These are phyloP conservation scores for Sphaerodactylus townsendi DNA, from an alignment of 2,113 vertebrate genomes.

Conservation along the genomic window DNA sequence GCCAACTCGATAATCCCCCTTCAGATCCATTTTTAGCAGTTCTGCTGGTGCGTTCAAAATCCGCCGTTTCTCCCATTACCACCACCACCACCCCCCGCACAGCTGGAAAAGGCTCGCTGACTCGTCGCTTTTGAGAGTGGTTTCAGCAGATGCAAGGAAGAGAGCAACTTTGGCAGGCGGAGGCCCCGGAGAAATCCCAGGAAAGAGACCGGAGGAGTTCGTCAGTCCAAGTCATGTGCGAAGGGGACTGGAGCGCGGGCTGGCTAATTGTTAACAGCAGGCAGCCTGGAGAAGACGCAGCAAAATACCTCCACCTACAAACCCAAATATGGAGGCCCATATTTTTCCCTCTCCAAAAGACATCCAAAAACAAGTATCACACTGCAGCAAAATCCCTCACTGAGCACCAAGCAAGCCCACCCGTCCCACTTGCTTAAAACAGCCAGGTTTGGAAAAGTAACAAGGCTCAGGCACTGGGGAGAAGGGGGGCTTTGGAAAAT, in stretches of 20 bases:
- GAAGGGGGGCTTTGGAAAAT: no score
- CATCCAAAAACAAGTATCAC: no score
- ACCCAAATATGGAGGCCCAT: not conserved
- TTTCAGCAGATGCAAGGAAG: not conserved
- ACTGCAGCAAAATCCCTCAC: no score
- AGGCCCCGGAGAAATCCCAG: rapidly evolving
- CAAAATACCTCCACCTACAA: not conserved
- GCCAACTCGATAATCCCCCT: not conserved
- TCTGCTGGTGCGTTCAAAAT: no score
- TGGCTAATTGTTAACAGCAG: not conserved
- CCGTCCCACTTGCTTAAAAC: no score
- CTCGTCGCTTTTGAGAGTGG: not conserved
- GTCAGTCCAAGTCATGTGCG: not conserved
- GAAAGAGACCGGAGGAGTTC: not conserved
- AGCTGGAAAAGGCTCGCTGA: slow-evolving; percentile 5
- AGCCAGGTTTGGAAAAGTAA: no score
- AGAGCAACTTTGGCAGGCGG: not conserved
- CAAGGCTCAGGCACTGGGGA: no score
- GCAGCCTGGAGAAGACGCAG: not conserved
- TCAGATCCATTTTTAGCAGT: not conserved
- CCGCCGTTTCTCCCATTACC: not conserved
- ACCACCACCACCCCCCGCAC: no score
- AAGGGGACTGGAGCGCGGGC: rapidly evolving
- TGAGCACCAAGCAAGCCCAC: no score
- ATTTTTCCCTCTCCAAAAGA: no score